Conservation (phyloP, 2,888 invertebrate genomes). For the Rhynchonema sp. region DNA sequence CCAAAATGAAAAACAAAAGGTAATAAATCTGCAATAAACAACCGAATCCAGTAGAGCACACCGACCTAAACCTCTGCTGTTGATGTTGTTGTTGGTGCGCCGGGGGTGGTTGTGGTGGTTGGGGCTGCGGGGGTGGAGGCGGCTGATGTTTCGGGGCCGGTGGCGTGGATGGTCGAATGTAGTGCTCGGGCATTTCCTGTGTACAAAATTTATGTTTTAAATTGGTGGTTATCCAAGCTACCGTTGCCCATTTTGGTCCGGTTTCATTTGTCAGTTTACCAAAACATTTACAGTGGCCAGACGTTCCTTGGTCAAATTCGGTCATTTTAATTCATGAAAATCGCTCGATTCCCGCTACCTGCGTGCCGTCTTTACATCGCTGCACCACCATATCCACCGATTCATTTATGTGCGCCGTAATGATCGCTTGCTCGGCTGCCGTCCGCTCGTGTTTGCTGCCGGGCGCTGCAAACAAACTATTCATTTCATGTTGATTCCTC, state of each 20-base stretch:
- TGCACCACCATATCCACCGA: constrained; percentile 4
- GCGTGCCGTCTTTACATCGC: constrained; percentile 5
- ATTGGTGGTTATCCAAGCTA: no score
- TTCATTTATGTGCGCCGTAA: not conserved
- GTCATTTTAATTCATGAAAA: no score
- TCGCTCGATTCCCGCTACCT: no score
- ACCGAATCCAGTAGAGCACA: not conserved
- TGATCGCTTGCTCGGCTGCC: not conserved
- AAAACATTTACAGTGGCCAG: no score
- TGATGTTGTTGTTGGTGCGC: not conserved
- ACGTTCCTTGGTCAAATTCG: no score
- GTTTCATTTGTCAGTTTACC: no score
- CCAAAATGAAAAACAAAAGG: no score
- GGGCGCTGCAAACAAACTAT: no score
- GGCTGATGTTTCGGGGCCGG: not conserved
- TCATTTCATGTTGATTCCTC: no score
- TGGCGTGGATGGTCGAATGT: constrained; percentile 5
- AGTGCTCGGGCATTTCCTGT: constrained; percentile 5
- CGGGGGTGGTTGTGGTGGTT: not conserved
- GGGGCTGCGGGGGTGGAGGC: not conserved
- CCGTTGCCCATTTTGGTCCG: no score
- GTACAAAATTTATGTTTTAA: no score
- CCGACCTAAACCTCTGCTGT: not conserved
- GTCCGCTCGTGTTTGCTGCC: not conserved
- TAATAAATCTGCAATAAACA: no score